These are phyloP conservation scores for Uria lomvia DNA, from an alignment of 2,113 vertebrate species.

Conservation along the genomic window DNA sequence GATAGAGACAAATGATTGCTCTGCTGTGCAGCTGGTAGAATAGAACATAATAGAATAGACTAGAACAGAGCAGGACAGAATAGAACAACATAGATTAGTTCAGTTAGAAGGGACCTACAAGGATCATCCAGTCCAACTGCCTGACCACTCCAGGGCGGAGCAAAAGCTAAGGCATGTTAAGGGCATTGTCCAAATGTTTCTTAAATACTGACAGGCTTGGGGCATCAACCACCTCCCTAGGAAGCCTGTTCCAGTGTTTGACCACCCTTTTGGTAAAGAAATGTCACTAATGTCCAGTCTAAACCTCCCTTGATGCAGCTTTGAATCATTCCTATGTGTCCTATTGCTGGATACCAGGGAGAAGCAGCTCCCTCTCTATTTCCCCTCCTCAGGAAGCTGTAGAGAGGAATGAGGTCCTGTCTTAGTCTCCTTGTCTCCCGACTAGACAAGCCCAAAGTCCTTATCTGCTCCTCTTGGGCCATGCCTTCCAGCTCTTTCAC, in stretches of 20 bases:
- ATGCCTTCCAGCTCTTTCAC: background rate
- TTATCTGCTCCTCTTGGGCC: background rate
- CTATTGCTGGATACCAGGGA: background rate
- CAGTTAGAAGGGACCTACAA: background rate
- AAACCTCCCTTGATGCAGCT: background rate
- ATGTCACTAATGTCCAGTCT: background rate
- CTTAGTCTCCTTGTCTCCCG: background rate
- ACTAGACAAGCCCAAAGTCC: background rate
- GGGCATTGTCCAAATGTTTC: background rate
- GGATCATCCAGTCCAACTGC: background rate
- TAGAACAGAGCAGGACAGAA: background rate
- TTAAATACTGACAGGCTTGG: background rate
- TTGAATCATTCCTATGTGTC: background rate
- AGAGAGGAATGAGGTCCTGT: fast-evolving
- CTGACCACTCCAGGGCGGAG: background rate
- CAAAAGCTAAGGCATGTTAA: background rate
- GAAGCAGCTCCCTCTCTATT: background rate
- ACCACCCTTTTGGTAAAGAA: background rate
- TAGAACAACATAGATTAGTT: background rate
- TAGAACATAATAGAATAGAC: background rate
- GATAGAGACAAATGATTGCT: background rate
- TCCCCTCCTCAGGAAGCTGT: background rate
- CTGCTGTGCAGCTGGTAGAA: background rate
- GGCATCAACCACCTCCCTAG: fast-evolving
- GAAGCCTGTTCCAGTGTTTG: background rate